Base-by-base conservation (phyloP, 2,113 vertebrate species). In the Sorex fumeus region DNA sequence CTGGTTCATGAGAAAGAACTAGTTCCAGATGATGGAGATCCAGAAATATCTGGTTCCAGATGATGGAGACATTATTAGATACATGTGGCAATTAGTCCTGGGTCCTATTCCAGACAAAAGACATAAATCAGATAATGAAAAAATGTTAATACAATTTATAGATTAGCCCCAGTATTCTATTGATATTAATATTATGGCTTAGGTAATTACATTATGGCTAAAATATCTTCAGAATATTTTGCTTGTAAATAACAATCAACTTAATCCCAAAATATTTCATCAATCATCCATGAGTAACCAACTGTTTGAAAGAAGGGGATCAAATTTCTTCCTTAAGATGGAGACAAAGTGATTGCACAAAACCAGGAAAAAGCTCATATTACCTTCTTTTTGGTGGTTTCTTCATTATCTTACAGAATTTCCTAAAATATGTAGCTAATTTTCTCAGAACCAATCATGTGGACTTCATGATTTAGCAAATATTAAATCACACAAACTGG, bases 91-190 rank as follows among this genome's bases (percentile, higher is more conserved):
- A 53, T 40, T 1, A 27, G 1, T 72, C 40, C 78, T 27, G 72
- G 64, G 45, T 53, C 6, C 28, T 64, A 28, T 23, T 28, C 16
- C 28, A 83, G 47, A 84, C 40, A 50, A 67, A 40, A 19, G 21
- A 40, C 19, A 69, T 28, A 74, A 75, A 8, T 83, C 36, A 34
- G 4, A 64, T 32, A 70, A 30, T 79, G 36, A 19, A 74, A 25
- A n/a, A 74, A 64, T 70, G 69, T 72, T 93, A 93, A 69, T 83
- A 64, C 53, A 27, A 53, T 64, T 23, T 86, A 13, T 1, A 27
- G 16, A 53, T 75, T 87, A n/a, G 34, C 50, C 82, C 82, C 60
- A 40, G 4, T 28, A 74, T 62, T n/a, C 23, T 21, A 53, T 50
- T 25, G 43, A 30, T 60, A 43, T 75, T 75, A 78, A 32, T 82